phyloP scores from a whole-genome alignment of 2,113 vertebrate genomes.

The Bufo bufo region DNA sequence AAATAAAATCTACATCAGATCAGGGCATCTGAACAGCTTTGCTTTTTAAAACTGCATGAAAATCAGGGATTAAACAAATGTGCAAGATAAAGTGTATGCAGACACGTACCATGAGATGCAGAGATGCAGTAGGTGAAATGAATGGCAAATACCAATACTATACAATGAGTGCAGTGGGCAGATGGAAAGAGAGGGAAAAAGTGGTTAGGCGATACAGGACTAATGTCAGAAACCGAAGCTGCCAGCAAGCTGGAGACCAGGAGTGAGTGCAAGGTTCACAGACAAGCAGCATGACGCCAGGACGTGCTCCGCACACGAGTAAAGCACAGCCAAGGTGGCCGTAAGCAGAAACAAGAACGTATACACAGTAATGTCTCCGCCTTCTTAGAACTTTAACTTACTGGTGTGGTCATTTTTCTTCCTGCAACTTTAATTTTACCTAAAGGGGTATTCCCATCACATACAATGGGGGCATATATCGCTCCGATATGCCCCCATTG shows the following conservation, averaged over 20 bases:
- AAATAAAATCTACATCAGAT: background rate
- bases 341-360: background rate
- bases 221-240: constrained; percentile 29
- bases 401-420: too few relatives aligned
- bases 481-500: too few relatives aligned
- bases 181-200: constrained; percentile 68
- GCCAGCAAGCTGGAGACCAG: constrained; percentile 40
- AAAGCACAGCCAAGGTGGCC: background rate
- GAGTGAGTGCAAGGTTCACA: background rate
- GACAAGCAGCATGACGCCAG: background rate
- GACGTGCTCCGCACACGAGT: constrained; percentile 10
- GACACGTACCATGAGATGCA: constrained; percentile 77
- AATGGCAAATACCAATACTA: constrained; percentile 78
- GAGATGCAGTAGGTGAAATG: constrained; percentile 76
- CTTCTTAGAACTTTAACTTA: background rate
- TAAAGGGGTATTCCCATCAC: too few relatives aligned
- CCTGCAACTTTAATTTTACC: too few relatives aligned
- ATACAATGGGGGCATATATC: too few relatives aligned
- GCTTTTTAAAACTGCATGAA: background rate
- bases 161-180: constrained; percentile 73
- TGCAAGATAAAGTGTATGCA: constrained; percentile 59
- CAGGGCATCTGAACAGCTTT: background rate
- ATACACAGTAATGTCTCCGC: background rate
- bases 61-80: background rate
- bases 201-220: constrained; percentile 68